phyloP scores from a whole-genome alignment of 2,797 vertebrate species.

The Falco columbarius region DNA sequence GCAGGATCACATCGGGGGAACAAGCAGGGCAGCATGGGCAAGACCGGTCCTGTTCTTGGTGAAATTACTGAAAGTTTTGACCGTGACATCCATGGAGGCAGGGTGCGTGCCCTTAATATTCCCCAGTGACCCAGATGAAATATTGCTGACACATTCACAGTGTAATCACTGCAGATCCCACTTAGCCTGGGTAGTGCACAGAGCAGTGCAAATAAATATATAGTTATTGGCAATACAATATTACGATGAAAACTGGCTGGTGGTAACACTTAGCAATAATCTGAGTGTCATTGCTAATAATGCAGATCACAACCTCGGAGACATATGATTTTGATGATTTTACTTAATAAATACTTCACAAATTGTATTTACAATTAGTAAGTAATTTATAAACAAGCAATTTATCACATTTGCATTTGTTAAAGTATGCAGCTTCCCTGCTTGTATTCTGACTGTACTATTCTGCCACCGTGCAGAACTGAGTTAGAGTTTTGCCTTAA shows the following conservation, averaged over 20 bases:
- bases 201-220: not conserved
- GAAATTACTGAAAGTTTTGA: not conserved
- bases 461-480: not conserved
- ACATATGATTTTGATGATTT: not conserved
- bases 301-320: not conserved
- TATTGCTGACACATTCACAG: not conserved
- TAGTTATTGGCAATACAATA: not conserved
- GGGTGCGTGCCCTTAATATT: not conserved
- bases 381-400: not conserved
- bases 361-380: not conserved
- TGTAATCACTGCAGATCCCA: not conserved
- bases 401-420: not conserved
- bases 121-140: not conserved
- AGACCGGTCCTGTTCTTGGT: not conserved
- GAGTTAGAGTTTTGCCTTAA: not conserved
- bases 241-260: not conserved
- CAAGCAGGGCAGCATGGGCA: not conserved
- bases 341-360: not conserved
- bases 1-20: fast-evolving
- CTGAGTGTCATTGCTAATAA: not conserved
- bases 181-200: not conserved
- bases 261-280: not conserved
- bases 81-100: not conserved
- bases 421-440: not conserved
- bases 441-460: not conserved